Percentiles rank a stretch among this genome's conserved stretches.
phyloP scores from a whole-genome alignment of 2,888 invertebrate species.

The Pterostichus niger region DNA sequence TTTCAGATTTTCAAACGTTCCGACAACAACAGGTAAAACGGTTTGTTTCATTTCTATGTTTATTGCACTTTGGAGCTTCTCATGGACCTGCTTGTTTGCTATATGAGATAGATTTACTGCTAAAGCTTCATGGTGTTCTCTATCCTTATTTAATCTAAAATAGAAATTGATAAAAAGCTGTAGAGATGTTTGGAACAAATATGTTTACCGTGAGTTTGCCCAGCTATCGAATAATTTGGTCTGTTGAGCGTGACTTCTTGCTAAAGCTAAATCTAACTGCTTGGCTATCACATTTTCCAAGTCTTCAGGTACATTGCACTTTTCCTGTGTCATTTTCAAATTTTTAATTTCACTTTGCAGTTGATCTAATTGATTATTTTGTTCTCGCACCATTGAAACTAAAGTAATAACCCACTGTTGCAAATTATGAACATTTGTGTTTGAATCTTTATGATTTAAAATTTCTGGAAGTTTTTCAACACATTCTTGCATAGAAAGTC shows the following conservation, averaged over 20 bases:
- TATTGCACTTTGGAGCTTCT: conserved; percentile 80
- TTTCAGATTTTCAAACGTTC: conserved; percentile 86
- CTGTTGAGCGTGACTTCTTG: conserved; percentile 74
- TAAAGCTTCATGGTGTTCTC: conserved; percentile 78
- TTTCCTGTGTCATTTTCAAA: conserved; percentile 68
- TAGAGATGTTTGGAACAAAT: background rate
- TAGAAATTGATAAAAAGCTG: conserved; percentile 9
- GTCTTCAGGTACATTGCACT: conserved; percentile 64
- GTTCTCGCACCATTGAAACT: conserved; percentile 74
- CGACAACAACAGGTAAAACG: conserved; percentile 81
- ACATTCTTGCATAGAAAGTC: conserved; percentile 56
- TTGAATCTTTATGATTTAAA: conserved; percentile 58
- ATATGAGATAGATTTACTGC: conserved; percentile 80
- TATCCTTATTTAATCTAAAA: conserved; percentile 77
- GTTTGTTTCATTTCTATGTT: conserved; percentile 80
- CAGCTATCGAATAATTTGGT: conserved; percentile 75
- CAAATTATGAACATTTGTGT: conserved; percentile 26
- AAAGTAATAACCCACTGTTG: conserved; percentile 68
- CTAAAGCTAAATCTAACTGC: conserved; percentile 74
- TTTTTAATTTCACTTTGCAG: conserved; percentile 73
- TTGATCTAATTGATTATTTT: conserved; percentile 73
- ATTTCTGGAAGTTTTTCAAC: conserved; percentile 39
- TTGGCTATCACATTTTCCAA: conserved; percentile 69
- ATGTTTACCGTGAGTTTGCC: conserved; percentile 67
- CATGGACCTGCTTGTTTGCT: conserved; percentile 78